phyloP scores from a whole-genome alignment of 2,797 vertebrate species.

The Fratercula arctica region DNA sequence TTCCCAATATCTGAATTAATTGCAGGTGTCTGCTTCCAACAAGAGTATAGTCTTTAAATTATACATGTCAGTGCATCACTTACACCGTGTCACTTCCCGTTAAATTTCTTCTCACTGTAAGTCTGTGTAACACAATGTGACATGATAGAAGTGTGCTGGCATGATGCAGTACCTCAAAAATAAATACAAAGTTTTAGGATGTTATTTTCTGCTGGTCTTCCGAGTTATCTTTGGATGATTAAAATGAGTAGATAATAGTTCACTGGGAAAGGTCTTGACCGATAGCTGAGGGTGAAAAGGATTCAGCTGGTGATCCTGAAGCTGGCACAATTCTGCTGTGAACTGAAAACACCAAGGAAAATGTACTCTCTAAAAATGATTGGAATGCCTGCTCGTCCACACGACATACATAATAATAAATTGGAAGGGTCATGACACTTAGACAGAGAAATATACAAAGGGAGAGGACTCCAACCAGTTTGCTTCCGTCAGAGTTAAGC shows the following conservation, averaged over 20 bases:
- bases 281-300: background rate
- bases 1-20: conserved; percentile 69
- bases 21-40: conserved; percentile 68
- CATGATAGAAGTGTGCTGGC: conserved; percentile 41
- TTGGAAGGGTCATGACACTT: background rate
- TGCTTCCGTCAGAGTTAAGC: background rate
- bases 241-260: background rate
- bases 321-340: background rate
- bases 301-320: background rate
- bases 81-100: conserved; percentile 59
- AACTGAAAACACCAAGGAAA: background rate
- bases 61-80: conserved; percentile 62
- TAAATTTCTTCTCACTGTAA: conserved; percentile 62
- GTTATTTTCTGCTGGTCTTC: conserved; percentile 14
- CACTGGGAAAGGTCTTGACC: background rate
- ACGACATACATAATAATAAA: background rate
- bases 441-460: background rate
- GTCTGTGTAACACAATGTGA: conserved; percentile 45
- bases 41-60: conserved; percentile 67
- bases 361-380: background rate
- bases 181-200: conserved; percentile 47
- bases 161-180: conserved; percentile 42
- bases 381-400: background rate
- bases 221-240: background rate
- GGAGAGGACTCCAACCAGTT: background rate